These are phyloP conservation scores for Mustela lutreola DNA, from an alignment of 2,113 vertebrate genomes.

Conservation along the genomic window DNA sequence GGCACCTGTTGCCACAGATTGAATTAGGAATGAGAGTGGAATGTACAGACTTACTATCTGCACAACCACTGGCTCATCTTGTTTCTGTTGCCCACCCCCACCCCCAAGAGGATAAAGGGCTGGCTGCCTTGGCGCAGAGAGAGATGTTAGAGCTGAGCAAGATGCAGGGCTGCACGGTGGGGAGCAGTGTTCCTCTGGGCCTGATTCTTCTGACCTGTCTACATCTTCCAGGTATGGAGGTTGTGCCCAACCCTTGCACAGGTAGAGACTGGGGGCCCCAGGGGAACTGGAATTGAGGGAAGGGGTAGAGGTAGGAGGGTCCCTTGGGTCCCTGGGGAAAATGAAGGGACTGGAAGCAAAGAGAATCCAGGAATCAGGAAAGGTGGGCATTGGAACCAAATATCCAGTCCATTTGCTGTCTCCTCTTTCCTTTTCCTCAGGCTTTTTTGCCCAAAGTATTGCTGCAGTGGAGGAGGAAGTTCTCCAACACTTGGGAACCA, in stretches of 20 bases:
- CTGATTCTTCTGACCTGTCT: constrained; percentile 71
- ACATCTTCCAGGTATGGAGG: constrained; percentile 69
- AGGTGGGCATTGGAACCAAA: neutral
- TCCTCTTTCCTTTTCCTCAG: constrained; percentile 30
- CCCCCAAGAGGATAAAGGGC: constrained; percentile 74
- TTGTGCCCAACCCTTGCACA: accelerated
- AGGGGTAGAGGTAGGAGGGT: neutral
- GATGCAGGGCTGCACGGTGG: neutral
- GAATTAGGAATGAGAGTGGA: constrained; percentile 63
- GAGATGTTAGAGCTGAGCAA: neutral
- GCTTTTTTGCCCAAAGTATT: constrained; percentile 60
- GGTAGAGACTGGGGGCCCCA: neutral
- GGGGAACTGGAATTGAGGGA: neutral
- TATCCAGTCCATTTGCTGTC: neutral
- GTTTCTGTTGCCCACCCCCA: constrained; percentile 40
- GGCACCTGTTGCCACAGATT: constrained; percentile 70
- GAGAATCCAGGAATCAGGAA: neutral
- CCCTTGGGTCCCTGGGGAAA: neutral
- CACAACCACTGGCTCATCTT: constrained; percentile 29
- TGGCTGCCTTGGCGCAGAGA: neutral
- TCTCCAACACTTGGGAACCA: neutral
- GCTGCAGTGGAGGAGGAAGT: constrained; percentile 29
- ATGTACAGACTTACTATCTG: constrained; percentile 51
- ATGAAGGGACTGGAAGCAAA: neutral
- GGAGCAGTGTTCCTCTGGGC: constrained; percentile 25